A percentile compares a stretch with the other conserved stretches of the same genome.
These are phyloP conservation scores for Minunthozetes semirufus DNA, from an alignment of 2,888 invertebrate genomes.

Conservation along the genomic window DNA sequence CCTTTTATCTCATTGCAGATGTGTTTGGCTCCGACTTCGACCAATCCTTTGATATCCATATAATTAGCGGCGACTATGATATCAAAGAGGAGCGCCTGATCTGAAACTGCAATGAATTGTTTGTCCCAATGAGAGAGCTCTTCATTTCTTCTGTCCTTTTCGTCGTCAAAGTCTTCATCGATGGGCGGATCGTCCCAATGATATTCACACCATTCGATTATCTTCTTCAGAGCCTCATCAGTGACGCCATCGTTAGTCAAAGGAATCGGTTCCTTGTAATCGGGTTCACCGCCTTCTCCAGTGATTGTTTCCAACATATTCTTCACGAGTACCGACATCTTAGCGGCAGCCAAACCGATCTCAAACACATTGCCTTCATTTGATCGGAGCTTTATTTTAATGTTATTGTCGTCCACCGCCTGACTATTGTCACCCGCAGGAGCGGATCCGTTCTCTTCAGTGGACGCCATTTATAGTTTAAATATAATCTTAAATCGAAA, in stretches of 20 bases:
- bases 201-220: conserved; percentile 10
- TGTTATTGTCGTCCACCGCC: not conserved
- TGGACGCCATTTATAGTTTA: too few species aligned
- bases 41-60: conserved; percentile 10
- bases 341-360: not conserved
- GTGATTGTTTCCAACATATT: not conserved
- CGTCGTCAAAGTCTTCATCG: conserved; percentile 12
- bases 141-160: conserved; percentile 17
- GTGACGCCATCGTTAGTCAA: conserved; percentile 12
- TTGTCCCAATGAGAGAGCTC: conserved; percentile 25
- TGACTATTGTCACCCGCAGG: not conserved
- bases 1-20: conserved; percentile 4
- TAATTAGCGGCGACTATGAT: conserved; percentile 8
- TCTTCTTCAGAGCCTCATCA: not conserved
- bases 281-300: not conserved
- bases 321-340: not conserved
- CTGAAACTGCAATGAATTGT: not conserved
- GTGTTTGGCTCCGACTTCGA: conserved; percentile 26
- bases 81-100: conserved; percentile 1
- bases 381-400: not conserved
- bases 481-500: too few species aligned
- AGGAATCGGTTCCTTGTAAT: not conserved
- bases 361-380: not conserved
- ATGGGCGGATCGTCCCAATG: conserved; percentile 22
- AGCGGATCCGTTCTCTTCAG: too few species aligned